Evolutionary conservation across 2,113 vertebrate genomes (phyloP).

Genomic region (Petroica traversi): DNA sequence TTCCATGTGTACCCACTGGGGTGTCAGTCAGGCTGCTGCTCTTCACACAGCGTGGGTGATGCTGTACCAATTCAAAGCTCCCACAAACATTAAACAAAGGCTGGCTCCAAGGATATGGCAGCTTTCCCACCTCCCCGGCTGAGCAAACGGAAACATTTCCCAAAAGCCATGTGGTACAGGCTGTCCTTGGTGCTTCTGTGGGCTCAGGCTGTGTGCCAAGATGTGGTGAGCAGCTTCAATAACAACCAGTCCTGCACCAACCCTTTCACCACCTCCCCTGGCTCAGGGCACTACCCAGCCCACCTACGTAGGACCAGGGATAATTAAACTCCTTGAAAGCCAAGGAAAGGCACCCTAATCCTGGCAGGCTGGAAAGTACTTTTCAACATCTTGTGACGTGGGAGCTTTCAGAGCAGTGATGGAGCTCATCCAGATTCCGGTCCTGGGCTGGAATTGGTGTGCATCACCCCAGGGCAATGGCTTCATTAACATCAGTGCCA

Average conservation of each 20-base stretch:
- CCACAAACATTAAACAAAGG: not conserved
- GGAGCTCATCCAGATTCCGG: not conserved
- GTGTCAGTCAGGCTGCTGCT: not conserved
- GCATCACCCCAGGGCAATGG: not conserved
- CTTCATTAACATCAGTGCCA: not conserved
- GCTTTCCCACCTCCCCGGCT: not conserved
- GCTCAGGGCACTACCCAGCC: not conserved
- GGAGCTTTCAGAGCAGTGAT: not conserved
- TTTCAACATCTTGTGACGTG: not conserved
- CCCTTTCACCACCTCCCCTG: not conserved
- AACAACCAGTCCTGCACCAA: not conserved
- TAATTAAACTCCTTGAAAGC: not conserved
- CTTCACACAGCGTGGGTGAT: not conserved
- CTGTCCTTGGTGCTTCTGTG: not conserved
- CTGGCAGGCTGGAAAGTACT: not conserved
- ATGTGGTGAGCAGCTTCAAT: not conserved
- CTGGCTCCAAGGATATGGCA: not conserved
- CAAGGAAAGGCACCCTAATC: not conserved
- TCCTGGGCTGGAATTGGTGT: not conserved
- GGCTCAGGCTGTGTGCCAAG: not conserved
- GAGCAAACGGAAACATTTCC: not conserved
- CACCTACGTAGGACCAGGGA: fast-evolving
- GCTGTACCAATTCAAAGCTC: not conserved
- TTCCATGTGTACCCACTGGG: not conserved
- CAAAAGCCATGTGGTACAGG: not conserved